Conservation (phyloP, 2,888 invertebrate genomes). For the Ichneumoninae sp. region DNA sequence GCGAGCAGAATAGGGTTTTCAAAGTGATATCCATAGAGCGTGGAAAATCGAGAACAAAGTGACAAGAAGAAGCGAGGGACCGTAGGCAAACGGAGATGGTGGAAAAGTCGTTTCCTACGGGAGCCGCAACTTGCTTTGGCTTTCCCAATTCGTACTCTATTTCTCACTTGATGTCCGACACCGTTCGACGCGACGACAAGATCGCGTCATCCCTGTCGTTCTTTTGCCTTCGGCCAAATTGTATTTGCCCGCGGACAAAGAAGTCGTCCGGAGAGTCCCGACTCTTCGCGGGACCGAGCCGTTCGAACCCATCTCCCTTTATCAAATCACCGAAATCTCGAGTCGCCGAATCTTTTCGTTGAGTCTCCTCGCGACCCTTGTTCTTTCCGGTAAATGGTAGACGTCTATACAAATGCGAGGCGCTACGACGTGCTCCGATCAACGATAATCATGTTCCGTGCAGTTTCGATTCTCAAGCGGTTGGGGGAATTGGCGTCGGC, state of each 20-base stretch:
- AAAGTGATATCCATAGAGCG: neutral
- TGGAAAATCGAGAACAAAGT: neutral
- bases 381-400: too few relatives aligned
- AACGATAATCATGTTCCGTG: neutral
- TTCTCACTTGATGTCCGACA: neutral
- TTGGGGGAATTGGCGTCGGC: neutral
- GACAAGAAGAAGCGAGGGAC: neutral
- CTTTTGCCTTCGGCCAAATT: neutral
- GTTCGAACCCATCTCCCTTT: neutral
- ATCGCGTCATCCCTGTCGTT: neutral
- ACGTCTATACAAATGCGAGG: too few relatives aligned
- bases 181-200: neutral
- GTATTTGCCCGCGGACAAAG: constrained; percentile 1
- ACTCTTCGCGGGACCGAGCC: neutral
- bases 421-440: too few relatives aligned
- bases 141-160: neutral
- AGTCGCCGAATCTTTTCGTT: too few relatives aligned
- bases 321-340: neutral
- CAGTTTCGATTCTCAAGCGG: neutral
- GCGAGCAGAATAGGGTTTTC: neutral
- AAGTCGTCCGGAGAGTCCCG: neutral
- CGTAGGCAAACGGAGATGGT: neutral
- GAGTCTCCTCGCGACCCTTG: too few relatives aligned
- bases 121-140: neutral
- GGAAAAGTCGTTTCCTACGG: neutral